Base-by-base conservation (phyloP, 1,140 invertebrate species). In the Drosophila ohnishii region DNA sequence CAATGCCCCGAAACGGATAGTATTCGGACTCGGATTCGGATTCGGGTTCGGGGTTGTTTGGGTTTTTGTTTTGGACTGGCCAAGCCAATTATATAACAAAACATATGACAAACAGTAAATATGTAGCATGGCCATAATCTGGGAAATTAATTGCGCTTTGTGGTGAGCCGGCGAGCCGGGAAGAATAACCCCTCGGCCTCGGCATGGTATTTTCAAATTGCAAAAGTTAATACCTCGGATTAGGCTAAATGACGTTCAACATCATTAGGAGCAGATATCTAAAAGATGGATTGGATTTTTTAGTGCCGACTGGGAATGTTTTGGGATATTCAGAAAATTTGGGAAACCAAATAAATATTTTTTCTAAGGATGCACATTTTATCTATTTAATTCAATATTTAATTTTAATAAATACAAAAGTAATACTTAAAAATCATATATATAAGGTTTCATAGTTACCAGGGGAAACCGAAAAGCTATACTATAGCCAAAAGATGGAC, bases 1-100 rank as follows among this genome's bases (percentile, higher is more conserved):
- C 82, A 82, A 69, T 86, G 78, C 63, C 16, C 32, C 35, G 25
- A 55, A 34, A 14, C 14, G 28, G 16, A 14, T 28, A 4, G 8
- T 5, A 25, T 34, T 19, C 19, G 50, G 32, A 14, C 7, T 35
- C 19, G 51, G 51, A 14, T 22, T 53, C 16, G 50, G 11, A 7
- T 9, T 51, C 14, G 48, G 37, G 39, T 13, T 35, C n/a, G 42
- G 50, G 45, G 40, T 59, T 42, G 71, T 73, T 74, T 86, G 78
- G 84, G 67, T 76, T 81, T 65, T 65, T 53, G 32, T 62, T 42
- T 53, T 57, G 57, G 51, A 57, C 78, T 76, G 81, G 80, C 72
- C 80, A 88, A 87, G 84, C 84, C 84, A 88, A 88, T 88, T 88
- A 88, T 88, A 56, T 80, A 88, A 88, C 84, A 88, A 88, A 88